Conservation (phyloP, 2,888 invertebrate genomes). For the Cheilosia vulpina region DNA sequence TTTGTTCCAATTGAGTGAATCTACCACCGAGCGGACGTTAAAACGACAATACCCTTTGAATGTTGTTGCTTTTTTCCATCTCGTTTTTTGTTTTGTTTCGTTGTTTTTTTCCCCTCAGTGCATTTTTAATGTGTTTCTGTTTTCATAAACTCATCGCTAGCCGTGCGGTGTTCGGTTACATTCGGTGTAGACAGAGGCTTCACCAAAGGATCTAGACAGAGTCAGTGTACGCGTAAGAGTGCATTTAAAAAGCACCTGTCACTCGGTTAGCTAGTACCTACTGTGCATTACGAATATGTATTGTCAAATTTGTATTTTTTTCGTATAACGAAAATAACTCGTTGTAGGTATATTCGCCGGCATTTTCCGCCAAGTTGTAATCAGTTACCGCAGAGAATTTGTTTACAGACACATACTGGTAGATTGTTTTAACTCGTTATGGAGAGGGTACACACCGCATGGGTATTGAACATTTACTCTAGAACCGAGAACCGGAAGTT, state of each 20-base stretch:
- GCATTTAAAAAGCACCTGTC: conserved; percentile 8
- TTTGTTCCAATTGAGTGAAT: conserved; percentile 28
- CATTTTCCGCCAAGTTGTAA: too few relatives aligned
- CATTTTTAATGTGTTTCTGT: conserved; percentile 10
- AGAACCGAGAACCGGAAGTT: conserved; percentile 31
- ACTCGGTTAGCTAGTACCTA: neutral
- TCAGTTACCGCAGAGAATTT: too few relatives aligned
- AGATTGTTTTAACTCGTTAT: too few relatives aligned
- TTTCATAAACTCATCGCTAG: neutral
- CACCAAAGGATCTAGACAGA: neutral
- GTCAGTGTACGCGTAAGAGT: neutral
- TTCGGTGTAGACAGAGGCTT: neutral
- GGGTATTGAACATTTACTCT: neutral
- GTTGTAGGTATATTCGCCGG: too few relatives aligned
- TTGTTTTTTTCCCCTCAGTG: neutral
- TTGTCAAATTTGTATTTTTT: too few relatives aligned
- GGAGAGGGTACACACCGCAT: too few relatives aligned
- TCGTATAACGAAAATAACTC: too few relatives aligned
- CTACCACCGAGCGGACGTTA: conserved; percentile 16
- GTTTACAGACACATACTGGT: too few relatives aligned
- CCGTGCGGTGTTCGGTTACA: conserved; percentile 13
- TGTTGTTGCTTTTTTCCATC: neutral
- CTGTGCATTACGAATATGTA: too few relatives aligned
- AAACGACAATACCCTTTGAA: conserved; percentile 9
- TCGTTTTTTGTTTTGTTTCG: conserved; percentile 7